These are phyloP conservation scores for Meloidogyne exigua DNA, from an alignment of 1,140 invertebrate species.

Conservation along the genomic window DNA sequence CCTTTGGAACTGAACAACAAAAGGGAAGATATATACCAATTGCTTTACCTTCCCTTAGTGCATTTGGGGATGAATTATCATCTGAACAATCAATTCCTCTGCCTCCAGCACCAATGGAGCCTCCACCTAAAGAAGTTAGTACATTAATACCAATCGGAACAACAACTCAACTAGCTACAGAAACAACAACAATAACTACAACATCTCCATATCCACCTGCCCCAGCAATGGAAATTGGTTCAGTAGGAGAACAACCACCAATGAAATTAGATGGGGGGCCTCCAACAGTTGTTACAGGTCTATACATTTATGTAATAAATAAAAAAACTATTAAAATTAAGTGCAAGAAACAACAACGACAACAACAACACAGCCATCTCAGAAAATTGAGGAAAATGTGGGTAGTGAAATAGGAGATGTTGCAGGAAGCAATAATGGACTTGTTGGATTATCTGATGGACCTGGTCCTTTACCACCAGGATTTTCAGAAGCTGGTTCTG, in stretches of 20 bases:
- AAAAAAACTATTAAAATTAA: too few species aligned
- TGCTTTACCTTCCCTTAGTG: conserved; percentile 14
- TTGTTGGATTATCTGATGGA: not conserved
- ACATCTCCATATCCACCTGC: conserved; percentile 1
- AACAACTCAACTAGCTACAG: not conserved
- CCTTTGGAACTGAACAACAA: conserved; percentile 11
- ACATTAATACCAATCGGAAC: not conserved
- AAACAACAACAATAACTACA: not conserved
- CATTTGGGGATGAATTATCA: conserved; percentile 2
- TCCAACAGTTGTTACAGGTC: not conserved
- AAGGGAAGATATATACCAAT: not conserved
- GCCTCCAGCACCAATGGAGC: conserved; percentile 15
- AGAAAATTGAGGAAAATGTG: conserved; percentile 7
- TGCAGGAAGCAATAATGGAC: conserved; percentile 17
- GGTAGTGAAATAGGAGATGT: not conserved
- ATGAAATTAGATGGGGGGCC: not conserved
- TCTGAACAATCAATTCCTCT: conserved; percentile 12
- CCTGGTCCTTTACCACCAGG: conserved; percentile 19
- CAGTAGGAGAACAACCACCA: conserved; percentile 14
- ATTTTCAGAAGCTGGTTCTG: conserved; percentile 20
- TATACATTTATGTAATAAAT: not conserved
- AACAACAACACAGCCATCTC: not conserved
- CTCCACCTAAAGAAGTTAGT: conserved; percentile 5
- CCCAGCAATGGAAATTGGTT: conserved; percentile 23
- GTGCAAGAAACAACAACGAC: not conserved